These are phyloP conservation scores for Dermatemys mawii DNA, from an alignment of 2,113 vertebrate species.

Conservation along the genomic window DNA sequence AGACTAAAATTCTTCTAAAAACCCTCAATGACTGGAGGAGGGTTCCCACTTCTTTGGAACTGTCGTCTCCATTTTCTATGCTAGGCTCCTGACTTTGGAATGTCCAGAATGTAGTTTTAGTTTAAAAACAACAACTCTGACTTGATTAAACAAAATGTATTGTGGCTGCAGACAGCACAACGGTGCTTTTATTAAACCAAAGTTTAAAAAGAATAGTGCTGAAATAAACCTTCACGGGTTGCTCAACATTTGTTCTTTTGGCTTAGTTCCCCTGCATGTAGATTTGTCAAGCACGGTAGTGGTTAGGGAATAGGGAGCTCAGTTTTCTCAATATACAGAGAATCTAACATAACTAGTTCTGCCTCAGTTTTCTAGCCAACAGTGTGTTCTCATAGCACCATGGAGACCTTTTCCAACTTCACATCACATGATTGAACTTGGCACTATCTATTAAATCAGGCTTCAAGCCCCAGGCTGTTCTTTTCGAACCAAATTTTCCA, in stretches of 20 bases:
- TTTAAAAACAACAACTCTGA: not conserved
- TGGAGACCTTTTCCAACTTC: slow-evolving; percentile 37
- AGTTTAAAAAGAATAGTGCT: not conserved
- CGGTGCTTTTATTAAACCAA: not conserved
- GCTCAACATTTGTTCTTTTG: not conserved
- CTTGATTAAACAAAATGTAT: not conserved
- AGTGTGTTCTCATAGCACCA: slow-evolving; percentile 8
- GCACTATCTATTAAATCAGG: slow-evolving; percentile 53
- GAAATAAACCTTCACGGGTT: slow-evolving; percentile 16
- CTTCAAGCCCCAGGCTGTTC: slow-evolving; percentile 57
- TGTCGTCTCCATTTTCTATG: not conserved
- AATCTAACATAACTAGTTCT: not conserved
- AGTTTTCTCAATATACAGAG: not conserved
- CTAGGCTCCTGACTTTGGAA: not conserved
- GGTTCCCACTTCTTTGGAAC: not conserved
- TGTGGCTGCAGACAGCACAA: not conserved
- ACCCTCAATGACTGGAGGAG: not conserved
- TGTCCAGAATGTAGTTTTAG: not conserved
- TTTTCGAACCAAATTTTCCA: slow-evolving; percentile 41
- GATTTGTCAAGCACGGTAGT: not conserved
- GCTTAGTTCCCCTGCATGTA: not conserved
- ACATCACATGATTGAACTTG: slow-evolving; percentile 42
- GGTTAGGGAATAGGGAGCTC: not conserved
- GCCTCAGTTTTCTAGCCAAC: not conserved
- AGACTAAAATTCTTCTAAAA: not conserved